Evolutionary conservation across 2,797 vertebrate species (phyloP).

Genomic region (Acridotheres tristis): DNA sequence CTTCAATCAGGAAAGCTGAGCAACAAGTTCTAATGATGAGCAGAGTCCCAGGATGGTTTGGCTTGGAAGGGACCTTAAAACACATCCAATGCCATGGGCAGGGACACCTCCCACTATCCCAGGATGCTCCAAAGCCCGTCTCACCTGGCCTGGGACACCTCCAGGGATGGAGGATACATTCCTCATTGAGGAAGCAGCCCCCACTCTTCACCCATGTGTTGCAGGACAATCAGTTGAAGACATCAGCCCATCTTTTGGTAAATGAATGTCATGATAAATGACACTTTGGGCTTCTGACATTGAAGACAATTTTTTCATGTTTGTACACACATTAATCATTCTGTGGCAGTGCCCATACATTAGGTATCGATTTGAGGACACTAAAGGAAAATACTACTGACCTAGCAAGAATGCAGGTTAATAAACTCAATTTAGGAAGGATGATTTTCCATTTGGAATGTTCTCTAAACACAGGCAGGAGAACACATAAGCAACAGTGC

Average conservation of each 20-base stretch:
- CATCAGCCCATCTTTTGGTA: background rate
- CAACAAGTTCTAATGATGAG: background rate
- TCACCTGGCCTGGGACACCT: background rate
- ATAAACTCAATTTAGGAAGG: slow-evolving; percentile 13
- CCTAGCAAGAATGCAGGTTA: background rate
- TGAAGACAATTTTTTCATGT: background rate
- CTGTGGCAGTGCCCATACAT: background rate
- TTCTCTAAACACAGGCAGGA: background rate
- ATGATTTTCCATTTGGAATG: background rate
- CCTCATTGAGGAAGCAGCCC: background rate
- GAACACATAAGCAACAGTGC: background rate
- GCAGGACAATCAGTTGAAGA: background rate
- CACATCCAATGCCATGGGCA: too few species aligned
- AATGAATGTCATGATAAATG: background rate
- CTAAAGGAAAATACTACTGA: slow-evolving; percentile 6
- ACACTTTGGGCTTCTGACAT: background rate
- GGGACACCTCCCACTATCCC: background rate
- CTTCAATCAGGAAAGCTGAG: background rate
- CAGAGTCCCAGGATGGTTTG: background rate
- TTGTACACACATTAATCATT: background rate
- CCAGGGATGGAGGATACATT: background rate
- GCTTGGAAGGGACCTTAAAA: background rate
- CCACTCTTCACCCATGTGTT: background rate
- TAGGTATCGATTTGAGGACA: background rate
- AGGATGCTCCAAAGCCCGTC: rapidly evolving